Base-by-base conservation (phyloP, 92 coral and sea anemone genomes). In the Siderastrea radians region DNA sequence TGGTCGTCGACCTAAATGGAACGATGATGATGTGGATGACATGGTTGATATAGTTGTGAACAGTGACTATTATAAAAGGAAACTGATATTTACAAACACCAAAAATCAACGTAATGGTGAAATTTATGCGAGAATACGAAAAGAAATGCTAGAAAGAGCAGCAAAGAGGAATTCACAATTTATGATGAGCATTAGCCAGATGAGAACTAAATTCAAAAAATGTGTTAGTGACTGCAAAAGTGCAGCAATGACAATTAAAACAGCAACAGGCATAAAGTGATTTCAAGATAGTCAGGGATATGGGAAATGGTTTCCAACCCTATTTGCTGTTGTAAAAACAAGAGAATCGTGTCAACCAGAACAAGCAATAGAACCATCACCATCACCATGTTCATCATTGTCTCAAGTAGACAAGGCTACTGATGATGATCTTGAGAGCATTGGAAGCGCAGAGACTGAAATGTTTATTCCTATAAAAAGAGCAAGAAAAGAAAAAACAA, bases 41-140 rank as follows among this genome's bases (percentile, higher is more conserved):
- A 81, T 91, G 51, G 85, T 91, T 16, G 89, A 91, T 62, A 91
- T 91, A 60, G 77, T 91, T n/a, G 81, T 69, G 7, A 59, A 63
- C 72, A 78, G 68, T 80, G 89, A 84, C 19, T 91, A 91, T 67
- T 87, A 83, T 75, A 79, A 87, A 47, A 87, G 75, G 72, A 91
- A 91, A 64, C 61, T 87, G 70, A 91, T 87, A 50, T 87, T 88
- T 65, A 73, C 88, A 38, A 91, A 91, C 72, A 87, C 89, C 58
- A 91, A 87, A 72, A 87, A 87, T 53, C 94, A 91, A 76, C 66
- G 82, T 52, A 88, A 88, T 92, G 84, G 92, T 57, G 70, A 84
- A 13, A 84, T 84, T 58, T 92, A 88, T 80, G 87, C 52, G 17
- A 84, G 84, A 51, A 75, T 88, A 9, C 74, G 43, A 63, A 51